Evolutionary conservation across 2,113 vertebrate genomes (phyloP), one percentile per base, ranked within the genome.

Genomic region (Pungitius pungitius): DNA sequence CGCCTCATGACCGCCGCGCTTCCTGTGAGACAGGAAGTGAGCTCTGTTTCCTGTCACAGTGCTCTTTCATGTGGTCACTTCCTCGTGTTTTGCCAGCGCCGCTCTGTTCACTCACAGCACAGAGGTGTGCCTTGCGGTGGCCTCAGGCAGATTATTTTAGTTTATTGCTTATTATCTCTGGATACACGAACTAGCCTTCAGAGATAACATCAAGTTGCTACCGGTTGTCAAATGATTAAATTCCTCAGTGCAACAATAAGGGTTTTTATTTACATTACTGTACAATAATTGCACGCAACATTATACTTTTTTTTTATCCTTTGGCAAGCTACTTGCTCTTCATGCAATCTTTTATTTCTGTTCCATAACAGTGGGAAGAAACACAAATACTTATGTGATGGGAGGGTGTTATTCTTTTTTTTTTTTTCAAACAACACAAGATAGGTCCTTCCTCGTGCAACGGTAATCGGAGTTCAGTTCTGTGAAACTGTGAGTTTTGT

Each of bases 11-110:
- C 87, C 81, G 74, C 86, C 75, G 75, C 77, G 87, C 86, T 92
- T 94, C 92, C 93, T 92, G 89, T 82, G 85, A 91, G 89, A 88
- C 93, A 93, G 94, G 94, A 94, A 93, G 90, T 92, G 69, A 88
- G 88, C 77, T 75, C 77, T 68, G 87, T 84, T 94, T 93, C 92
- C 91, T 93, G 89, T 92, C 91, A 87, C 89, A 80, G 89, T 84
- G 87, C 84, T 82, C 92, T 94, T 94, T 94, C 88, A 94, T 93
- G 94, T 94, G 92, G 93, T 91, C 91, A 94, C 92, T 94, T 94
- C 93, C 93, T 92, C 62, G 45, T 90, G 89, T 92, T 92, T 89
- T 85, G 86, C 89, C 87, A 82, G 81, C 45, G 27, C 83, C 10
- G 54, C 75, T 83, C 54, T 68, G 81, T 82, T 85, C 88, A 85